Evolutionary conservation across 2,797 vertebrate genomes (phyloP).

Genomic region (Huso huso): DNA sequence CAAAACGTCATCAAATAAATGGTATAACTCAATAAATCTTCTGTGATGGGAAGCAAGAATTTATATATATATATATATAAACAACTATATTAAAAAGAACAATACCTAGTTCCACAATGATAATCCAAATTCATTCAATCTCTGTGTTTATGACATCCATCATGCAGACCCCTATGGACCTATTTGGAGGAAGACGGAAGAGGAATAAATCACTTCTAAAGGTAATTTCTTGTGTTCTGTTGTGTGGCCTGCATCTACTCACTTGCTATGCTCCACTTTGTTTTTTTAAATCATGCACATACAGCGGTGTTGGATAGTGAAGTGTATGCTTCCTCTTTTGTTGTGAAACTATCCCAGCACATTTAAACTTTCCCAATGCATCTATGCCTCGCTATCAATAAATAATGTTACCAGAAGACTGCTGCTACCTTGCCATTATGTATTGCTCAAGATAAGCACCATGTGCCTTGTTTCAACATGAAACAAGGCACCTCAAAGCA

Average conservation of each 20-base stretch:
- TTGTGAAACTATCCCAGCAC: too few relatives aligned
- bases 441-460: constrained; percentile 30
- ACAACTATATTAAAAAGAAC: neutral
- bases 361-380: constrained; percentile 18
- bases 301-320: too few relatives aligned
- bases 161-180: constrained; percentile 21
- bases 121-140: constrained; percentile 17
- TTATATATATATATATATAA: too few relatives aligned
- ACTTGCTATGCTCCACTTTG: too few relatives aligned
- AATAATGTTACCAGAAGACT: constrained; percentile 30
- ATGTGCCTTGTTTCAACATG: too few relatives aligned
- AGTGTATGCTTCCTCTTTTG: too few relatives aligned
- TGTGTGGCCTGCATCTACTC: too few relatives aligned
- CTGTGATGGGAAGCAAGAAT: neutral
- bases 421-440: constrained; percentile 18
- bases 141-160: constrained; percentile 21
- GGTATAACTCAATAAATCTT: neutral
- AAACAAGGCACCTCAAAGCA: constrained; percentile 40
- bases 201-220: constrained; percentile 31
- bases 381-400: constrained; percentile 40
- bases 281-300: too few relatives aligned
- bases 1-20: too few relatives aligned
- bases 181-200: constrained; percentile 30
- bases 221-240: too few relatives aligned
- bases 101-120: constrained; percentile 3